These are phyloP conservation scores for Petrocephalus sullivani DNA, from an alignment of 2,797 vertebrate genomes.

Conservation along the genomic window DNA sequence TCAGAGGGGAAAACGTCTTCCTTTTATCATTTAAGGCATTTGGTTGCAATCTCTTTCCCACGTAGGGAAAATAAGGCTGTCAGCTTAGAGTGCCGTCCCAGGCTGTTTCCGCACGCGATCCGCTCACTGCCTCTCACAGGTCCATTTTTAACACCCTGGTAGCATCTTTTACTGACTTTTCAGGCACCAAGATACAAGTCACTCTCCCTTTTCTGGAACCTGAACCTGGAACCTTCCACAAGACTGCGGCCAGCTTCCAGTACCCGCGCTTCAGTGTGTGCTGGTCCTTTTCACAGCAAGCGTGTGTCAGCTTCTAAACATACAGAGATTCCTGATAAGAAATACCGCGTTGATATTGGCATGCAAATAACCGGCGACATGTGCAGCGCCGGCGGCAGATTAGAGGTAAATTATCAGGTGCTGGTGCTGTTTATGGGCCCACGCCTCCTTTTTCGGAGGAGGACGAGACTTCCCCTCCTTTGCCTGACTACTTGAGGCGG, in stretches of 20 bases:
- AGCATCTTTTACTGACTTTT: not conserved
- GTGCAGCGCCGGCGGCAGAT: conserved; percentile 63
- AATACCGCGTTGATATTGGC: conserved; percentile 73
- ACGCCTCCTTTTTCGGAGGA: conserved; percentile 64
- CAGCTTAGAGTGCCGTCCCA: not conserved
- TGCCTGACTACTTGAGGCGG: not conserved
- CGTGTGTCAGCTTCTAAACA: conserved; percentile 69
- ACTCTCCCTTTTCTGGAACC: not conserved
- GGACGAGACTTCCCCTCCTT: conserved; percentile 23
- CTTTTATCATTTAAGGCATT: conserved; percentile 25
- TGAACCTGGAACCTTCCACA: not conserved
- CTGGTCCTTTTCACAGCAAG: conserved; percentile 36
- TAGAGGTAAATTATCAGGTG: conserved; percentile 75
- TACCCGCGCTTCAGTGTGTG: not conserved
- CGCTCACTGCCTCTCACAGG: not conserved
- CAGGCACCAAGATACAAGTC: not conserved
- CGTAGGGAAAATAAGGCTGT: conserved; percentile 11
- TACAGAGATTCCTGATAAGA: conserved; percentile 74
- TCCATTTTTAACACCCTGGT: not conserved
- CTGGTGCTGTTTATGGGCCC: conserved; percentile 68
- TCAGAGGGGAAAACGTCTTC: conserved; percentile 51
- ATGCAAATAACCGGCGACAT: conserved; percentile 66
- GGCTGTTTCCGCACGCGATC: not conserved
- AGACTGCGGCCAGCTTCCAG: not conserved
- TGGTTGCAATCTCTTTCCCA: conserved; percentile 15